A percentile compares a stretch with the other conserved stretches of the same genome.
These are phyloP conservation scores for Pammene aurita DNA, from an alignment of 2,888 invertebrate species.

Conservation along the genomic window DNA sequence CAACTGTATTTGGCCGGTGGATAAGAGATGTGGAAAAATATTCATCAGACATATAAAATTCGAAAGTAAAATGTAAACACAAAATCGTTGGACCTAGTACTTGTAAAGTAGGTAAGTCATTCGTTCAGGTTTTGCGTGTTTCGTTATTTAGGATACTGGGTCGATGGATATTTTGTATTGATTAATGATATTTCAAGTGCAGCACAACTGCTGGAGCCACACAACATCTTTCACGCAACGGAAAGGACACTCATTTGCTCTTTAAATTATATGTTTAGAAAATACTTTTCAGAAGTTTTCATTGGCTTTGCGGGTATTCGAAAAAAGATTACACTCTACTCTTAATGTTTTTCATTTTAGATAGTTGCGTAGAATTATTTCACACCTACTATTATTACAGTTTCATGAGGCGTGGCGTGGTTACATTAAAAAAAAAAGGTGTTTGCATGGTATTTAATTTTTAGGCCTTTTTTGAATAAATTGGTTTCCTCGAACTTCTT, in stretches of 20 bases:
- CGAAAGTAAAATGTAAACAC: neutral
- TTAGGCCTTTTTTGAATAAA: too few species aligned
- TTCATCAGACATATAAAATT: neutral
- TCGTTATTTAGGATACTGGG: constrained; percentile 27
- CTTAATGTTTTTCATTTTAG: too few species aligned
- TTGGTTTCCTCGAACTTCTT: too few species aligned
- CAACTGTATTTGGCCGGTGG: neutral
- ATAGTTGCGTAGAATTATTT: too few species aligned
- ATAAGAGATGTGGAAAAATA: neutral
- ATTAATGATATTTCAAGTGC: constrained; percentile 25
- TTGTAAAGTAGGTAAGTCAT: constrained; percentile 1
- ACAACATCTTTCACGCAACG: constrained; percentile 16
- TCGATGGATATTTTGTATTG: constrained; percentile 22
- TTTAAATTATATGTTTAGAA: neutral
- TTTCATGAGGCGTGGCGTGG: too few species aligned
- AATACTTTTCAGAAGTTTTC: too few species aligned
- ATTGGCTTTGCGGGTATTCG: too few species aligned
- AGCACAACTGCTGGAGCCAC: constrained; percentile 14
- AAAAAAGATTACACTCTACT: too few species aligned
- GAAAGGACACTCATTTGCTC: neutral
- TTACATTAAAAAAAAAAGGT: too few species aligned
- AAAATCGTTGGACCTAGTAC: neutral
- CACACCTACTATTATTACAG: too few species aligned
- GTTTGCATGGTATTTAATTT: too few species aligned
- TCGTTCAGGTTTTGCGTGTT: constrained; percentile 15